phyloP scores from a whole-genome alignment of 2,888 invertebrate species.

The Oscheius sp. region DNA sequence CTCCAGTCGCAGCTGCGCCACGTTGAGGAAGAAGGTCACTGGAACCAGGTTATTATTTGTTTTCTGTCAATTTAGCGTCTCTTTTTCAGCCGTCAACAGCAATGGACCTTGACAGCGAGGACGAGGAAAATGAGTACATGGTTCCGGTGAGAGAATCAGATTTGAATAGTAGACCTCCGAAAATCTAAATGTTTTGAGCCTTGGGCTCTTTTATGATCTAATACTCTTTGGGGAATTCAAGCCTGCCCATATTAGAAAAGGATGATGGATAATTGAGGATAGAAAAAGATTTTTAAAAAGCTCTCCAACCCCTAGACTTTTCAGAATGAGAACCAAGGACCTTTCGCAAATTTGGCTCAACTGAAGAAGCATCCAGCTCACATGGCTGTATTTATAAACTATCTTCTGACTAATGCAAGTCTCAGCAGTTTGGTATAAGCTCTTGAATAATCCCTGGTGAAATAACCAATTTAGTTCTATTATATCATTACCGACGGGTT shows the following conservation, averaged over 20 bases:
- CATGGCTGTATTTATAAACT: conserved; percentile 92
- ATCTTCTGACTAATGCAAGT: conserved; percentile 84
- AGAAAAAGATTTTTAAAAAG: conserved; percentile 9
- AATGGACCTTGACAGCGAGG: conserved; percentile 30
- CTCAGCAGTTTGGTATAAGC: conserved; percentile 79
- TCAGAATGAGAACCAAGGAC: conserved; percentile 74
- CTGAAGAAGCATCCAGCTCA: conserved; percentile 87
- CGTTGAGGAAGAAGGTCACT: conserved; percentile 13
- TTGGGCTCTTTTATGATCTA: background rate
- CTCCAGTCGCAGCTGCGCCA: conserved; percentile 54
- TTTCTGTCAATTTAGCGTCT: background rate
- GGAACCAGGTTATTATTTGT: conserved; percentile 20
- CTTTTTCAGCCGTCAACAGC: conserved; percentile 23
- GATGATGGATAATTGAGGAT: conserved; percentile 17
- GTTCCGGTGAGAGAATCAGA: conserved; percentile 9
- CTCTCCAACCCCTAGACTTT: background rate
- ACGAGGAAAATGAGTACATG: conserved; percentile 29
- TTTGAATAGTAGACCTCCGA: background rate
- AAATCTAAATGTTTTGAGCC: background rate
- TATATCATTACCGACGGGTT: conserved; percentile 89
- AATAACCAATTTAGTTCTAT: conserved; percentile 74
- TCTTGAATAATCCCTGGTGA: background rate
- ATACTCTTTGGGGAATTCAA: conserved; percentile 1
- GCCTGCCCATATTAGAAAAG: background rate
- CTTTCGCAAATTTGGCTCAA: conserved; percentile 85